Conservation (phyloP, 2,113 vertebrate species). For the Leptobrachium ailaonicum region DNA sequence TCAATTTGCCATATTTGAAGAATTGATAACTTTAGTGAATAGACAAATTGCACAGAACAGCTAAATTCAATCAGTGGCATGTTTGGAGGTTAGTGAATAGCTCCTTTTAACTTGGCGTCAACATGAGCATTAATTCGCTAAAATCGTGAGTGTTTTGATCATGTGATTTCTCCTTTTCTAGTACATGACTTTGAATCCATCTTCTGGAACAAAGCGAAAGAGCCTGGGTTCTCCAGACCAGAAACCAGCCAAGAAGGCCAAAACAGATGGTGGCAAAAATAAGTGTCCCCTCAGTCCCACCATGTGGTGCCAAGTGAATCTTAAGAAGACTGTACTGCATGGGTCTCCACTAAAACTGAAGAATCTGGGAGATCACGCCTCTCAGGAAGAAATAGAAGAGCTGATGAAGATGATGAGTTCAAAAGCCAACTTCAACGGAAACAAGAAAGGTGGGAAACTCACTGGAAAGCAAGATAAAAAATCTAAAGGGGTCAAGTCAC, state of each 20-base stretch:
- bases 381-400: slow-evolving; percentile 75
- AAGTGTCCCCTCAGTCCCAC: slow-evolving; percentile 82
- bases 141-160: too few relatives aligned
- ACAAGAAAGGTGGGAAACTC: slow-evolving; percentile 62
- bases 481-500: slow-evolving; percentile 62
- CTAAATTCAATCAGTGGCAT: too few relatives aligned
- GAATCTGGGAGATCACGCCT: slow-evolving; percentile 81
- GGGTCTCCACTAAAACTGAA: slow-evolving; percentile 87
- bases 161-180: slow-evolving; percentile 57
- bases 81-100: too few relatives aligned
- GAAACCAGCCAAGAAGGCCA: slow-evolving; percentile 82
- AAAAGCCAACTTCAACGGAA: slow-evolving; percentile 66
- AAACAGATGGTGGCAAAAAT: slow-evolving; percentile 64
- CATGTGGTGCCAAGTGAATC: slow-evolving; percentile 87
- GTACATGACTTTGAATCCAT: slow-evolving; percentile 92
- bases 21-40: too few relatives aligned
- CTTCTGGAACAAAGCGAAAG: slow-evolving; percentile 78
- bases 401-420: slow-evolving; percentile 73
- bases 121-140: too few relatives aligned
- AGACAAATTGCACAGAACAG: too few relatives aligned
- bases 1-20: too few relatives aligned
- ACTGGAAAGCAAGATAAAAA: slow-evolving; percentile 70
- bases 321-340: slow-evolving; percentile 82
- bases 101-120: too few relatives aligned
- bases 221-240: slow-evolving; percentile 81